A percentile compares a stretch with the other conserved stretches of the same genome.
Evolutionary conservation across 1,140 invertebrate genomes (phyloP).

Genomic region (Rhagoletis zephyria): DNA sequence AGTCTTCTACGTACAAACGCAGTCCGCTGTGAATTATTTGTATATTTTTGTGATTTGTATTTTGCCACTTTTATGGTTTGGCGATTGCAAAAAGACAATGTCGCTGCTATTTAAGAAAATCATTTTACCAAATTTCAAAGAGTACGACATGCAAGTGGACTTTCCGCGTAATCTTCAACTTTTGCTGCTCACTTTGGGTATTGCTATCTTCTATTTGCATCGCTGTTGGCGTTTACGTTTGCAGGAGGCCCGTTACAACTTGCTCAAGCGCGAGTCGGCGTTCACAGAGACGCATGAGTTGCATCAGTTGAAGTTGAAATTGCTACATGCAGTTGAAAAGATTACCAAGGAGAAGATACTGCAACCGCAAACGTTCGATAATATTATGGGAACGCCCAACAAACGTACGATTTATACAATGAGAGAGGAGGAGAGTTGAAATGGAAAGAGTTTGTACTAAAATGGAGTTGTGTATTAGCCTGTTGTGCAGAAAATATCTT

Average conservation of each 20-base stretch:
- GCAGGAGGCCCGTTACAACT: slow-evolving; percentile 1
- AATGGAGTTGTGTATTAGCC: too few relatives aligned
- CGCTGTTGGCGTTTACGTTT: slow-evolving; percentile 38
- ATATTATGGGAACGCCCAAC: not conserved
- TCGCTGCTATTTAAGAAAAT: slow-evolving; percentile 52
- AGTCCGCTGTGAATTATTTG: slow-evolving; percentile 43
- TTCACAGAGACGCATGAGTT: slow-evolving; percentile 47
- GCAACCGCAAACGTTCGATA: not conserved
- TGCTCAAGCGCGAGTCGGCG: not conserved
- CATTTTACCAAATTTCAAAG: slow-evolving; percentile 43
- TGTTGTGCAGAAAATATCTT: too few relatives aligned
- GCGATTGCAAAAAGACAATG: slow-evolving; percentile 54
- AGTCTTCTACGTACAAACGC: slow-evolving; percentile 49
- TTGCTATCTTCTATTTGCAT: slow-evolving; percentile 18
- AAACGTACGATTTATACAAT: slow-evolving; percentile 10
- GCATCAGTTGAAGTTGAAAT: slow-evolving; percentile 10
- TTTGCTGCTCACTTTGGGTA: not conserved
- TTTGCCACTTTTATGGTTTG: slow-evolving; percentile 54
- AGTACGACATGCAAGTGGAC: slow-evolving; percentile 16
- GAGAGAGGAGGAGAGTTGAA: not conserved
- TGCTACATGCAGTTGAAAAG: slow-evolving; percentile 45
- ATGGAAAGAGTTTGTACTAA: too few relatives aligned
- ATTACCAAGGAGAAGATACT: slow-evolving; percentile 14
- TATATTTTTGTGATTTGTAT: slow-evolving; percentile 44
- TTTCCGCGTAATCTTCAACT: slow-evolving; percentile 11